Percentiles rank a stretch among this genome's conserved stretches.
Conservation (phyloP, 2,888 invertebrate genomes). For the Eristalinus aeneus region DNA sequence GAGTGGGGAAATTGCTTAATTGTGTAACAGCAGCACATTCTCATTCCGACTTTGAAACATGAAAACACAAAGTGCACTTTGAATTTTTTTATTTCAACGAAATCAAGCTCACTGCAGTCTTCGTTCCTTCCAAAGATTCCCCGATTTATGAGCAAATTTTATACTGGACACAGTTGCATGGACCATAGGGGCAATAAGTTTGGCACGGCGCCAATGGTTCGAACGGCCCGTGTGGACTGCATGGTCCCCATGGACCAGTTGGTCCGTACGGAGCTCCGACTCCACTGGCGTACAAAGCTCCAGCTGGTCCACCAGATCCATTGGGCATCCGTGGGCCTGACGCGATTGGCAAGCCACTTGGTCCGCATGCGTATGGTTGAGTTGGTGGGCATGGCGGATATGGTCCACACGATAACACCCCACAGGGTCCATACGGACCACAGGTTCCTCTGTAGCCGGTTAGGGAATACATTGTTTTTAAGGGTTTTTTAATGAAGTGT, state of each 20-base stretch:
- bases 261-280: constrained; percentile 29
- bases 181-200: constrained; percentile 31
- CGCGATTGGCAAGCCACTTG: constrained; percentile 33
- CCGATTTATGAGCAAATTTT: neutral
- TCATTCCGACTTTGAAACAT: no score
- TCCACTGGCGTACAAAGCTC: constrained; percentile 32
- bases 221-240: constrained; percentile 23
- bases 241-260: constrained; percentile 19
- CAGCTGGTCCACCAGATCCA: constrained; percentile 39
- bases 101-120: neutral
- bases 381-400: constrained; percentile 45
- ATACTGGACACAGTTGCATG: neutral
- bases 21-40: no score
- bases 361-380: constrained; percentile 36
- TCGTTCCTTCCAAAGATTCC: neutral
- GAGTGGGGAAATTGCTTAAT: no score
- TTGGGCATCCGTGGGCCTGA: constrained; percentile 60
- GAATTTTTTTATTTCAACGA: neutral
- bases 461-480: neutral
- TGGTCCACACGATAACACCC: constrained; percentile 46
- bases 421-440: constrained; percentile 33
- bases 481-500: neutral
- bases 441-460: constrained; percentile 19
- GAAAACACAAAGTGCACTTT: no score
- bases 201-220: constrained; percentile 30